Evolutionary conservation across 2,888 invertebrate species (phyloP).

Genomic region (Chironomus tentans): DNA sequence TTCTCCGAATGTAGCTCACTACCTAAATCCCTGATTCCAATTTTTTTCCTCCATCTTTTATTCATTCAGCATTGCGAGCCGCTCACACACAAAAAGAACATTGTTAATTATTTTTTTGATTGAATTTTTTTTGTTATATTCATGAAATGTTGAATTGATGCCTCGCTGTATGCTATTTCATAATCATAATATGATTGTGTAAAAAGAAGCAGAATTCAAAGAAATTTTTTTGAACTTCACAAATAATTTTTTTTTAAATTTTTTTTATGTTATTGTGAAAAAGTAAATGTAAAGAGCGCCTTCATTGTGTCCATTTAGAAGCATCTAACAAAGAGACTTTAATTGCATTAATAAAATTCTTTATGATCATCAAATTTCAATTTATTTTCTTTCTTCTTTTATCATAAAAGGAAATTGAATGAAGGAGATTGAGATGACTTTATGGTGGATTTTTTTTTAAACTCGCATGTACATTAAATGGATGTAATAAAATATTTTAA

Average conservation of each 20-base stretch:
- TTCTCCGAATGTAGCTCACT: too few species aligned
- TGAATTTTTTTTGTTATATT: not conserved
- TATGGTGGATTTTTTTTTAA: not conserved
- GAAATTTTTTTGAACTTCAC: too few species aligned
- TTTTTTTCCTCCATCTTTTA: not conserved
- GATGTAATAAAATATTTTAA: too few species aligned
- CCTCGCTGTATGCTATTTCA: too few species aligned
- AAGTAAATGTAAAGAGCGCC: not conserved
- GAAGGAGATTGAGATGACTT: not conserved
- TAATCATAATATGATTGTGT: too few species aligned
- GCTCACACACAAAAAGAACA: conserved; percentile 4
- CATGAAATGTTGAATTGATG: not conserved
- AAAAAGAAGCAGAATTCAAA: too few species aligned
- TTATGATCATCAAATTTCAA: not conserved
- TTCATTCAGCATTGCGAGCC: not conserved
- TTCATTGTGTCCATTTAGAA: not conserved
- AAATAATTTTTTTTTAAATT: too few species aligned
- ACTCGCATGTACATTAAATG: too few species aligned
- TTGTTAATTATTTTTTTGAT: conserved; percentile 4
- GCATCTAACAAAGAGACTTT: conserved; percentile 6
- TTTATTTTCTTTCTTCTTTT: not conserved
- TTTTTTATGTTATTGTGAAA: too few species aligned
- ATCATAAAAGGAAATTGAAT: not conserved
- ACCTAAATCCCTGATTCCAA: too few species aligned
- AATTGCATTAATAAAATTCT: conserved; percentile 11